phyloP scores from a whole-genome alignment of 1,140 invertebrate genomes.

The Platyura marginata region DNA sequence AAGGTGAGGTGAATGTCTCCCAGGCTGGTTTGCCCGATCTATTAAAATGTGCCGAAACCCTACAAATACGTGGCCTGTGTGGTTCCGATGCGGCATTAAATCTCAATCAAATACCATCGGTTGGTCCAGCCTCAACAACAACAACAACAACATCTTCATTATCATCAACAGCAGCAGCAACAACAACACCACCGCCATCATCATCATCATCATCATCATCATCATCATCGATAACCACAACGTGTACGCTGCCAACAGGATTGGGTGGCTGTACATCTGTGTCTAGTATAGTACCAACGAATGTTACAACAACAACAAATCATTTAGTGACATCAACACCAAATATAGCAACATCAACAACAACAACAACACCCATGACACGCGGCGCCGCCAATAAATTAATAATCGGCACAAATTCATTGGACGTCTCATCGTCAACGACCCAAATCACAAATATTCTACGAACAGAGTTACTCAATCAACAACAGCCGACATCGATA shows the following conservation, averaged over 20 bases:
- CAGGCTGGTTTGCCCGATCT: slow-evolving; percentile 61
- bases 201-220: not conserved
- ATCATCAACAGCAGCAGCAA: slow-evolving; percentile 6
- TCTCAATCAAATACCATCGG: slow-evolving; percentile 18
- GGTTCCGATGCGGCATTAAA: slow-evolving; percentile 27
- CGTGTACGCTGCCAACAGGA: too few relatives aligned
- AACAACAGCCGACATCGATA: not conserved
- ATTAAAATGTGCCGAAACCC: slow-evolving; percentile 59
- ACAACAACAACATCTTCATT: not conserved
- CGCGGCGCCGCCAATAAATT: slow-evolving; percentile 11
- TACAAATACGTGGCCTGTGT: slow-evolving; percentile 48
- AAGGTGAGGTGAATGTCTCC: slow-evolving; percentile 68
- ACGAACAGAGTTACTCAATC: not conserved
- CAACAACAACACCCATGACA: too few relatives aligned
- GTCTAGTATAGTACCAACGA: too few relatives aligned
- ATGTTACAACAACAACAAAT: too few relatives aligned
- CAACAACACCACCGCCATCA: too few relatives aligned
- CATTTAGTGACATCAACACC: slow-evolving; percentile 8
- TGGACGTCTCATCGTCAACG: slow-evolving; percentile 13
- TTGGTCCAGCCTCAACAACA: not conserved
- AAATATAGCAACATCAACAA: slow-evolving; percentile 7
- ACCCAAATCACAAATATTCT: slow-evolving; percentile 5
- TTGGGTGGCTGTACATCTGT: too few relatives aligned
- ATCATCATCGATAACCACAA: slow-evolving; percentile 3
- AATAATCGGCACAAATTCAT: slow-evolving; percentile 12